phyloP scores from a whole-genome alignment of 2,797 vertebrate species.

The Coregonus ussuriensis region DNA sequence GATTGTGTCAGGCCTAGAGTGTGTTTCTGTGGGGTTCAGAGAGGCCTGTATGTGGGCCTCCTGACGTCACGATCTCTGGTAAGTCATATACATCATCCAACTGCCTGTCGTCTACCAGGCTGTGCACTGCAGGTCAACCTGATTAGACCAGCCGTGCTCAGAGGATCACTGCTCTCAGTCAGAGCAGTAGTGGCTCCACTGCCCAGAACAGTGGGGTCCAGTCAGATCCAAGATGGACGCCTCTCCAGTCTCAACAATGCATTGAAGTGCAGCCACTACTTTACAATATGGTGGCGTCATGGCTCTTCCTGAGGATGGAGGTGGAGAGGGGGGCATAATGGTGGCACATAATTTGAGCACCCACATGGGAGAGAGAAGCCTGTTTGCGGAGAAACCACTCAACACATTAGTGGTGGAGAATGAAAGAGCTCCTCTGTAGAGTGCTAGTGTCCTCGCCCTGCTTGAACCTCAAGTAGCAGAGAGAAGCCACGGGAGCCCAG shows the following conservation, averaged over 20 bases:
- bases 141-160: not conserved
- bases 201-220: not conserved
- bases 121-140: not conserved
- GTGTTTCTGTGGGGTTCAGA: not conserved
- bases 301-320: not conserved
- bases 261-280: not conserved
- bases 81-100: not conserved
- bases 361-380: conserved; percentile 4
- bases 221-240: conserved; percentile 13
- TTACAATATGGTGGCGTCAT: not conserved
- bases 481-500: not conserved
- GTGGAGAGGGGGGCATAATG: not conserved
- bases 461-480: not conserved
- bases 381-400: conserved; percentile 3
- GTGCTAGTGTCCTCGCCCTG: not conserved
- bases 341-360: not conserved
- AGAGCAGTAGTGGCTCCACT: not conserved
- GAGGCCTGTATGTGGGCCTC: not conserved
- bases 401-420: conserved; percentile 15
- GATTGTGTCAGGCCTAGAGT: not conserved
- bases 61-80: not conserved
- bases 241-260: conserved; percentile 1
- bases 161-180: too few relatives aligned
- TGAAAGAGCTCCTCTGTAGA: not conserved
- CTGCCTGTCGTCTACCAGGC: not conserved